Conservation (phyloP, 2,797 vertebrate species). For the Poeciliopsis turneri region DNA sequence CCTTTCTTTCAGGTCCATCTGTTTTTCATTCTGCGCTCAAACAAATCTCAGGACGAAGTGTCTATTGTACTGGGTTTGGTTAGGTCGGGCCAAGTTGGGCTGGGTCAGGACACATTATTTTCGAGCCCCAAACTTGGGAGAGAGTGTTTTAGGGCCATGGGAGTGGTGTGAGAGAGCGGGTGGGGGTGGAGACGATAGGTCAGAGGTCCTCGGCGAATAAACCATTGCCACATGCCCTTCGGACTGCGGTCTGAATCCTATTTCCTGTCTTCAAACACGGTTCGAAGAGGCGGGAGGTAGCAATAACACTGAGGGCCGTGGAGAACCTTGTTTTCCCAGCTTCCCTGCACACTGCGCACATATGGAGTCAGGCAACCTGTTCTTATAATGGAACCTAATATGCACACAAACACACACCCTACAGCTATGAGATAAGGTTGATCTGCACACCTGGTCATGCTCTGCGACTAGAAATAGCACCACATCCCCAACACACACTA, state of each 20-base stretch:
- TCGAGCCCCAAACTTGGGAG: constrained; percentile 57
- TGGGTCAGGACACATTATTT: constrained; percentile 65
- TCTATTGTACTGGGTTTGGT: constrained; percentile 65
- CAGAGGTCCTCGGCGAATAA: constrained; percentile 81
- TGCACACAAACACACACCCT: constrained; percentile 70
- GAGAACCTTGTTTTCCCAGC: constrained; percentile 85
- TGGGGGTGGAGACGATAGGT: constrained; percentile 74
- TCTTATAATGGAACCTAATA: constrained; percentile 77
- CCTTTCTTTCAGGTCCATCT: constrained; percentile 82
- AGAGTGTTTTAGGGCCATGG: constrained; percentile 75
- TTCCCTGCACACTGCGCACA: constrained; percentile 76
- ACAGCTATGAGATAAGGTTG: constrained; percentile 75
- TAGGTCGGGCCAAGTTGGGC: constrained; percentile 55
- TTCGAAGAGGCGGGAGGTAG: constrained; percentile 80
- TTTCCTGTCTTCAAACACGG: constrained; percentile 90
- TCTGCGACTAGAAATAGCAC: constrained; percentile 72
- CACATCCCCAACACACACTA: constrained; percentile 44
- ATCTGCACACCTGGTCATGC: constrained; percentile 76
- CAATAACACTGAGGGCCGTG: constrained; percentile 81
- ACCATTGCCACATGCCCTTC: constrained; percentile 89
- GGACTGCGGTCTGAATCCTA: constrained; percentile 88
- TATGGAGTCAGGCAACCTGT: constrained; percentile 78
- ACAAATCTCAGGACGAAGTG: constrained; percentile 74
- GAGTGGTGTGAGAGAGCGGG: constrained; percentile 76
- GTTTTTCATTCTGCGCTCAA: constrained; percentile 84